Evolutionary conservation across 2,113 vertebrate species (phyloP), one percentile per base, ranked within the genome.

Genomic region (Onychostruthus taczanowskii): DNA sequence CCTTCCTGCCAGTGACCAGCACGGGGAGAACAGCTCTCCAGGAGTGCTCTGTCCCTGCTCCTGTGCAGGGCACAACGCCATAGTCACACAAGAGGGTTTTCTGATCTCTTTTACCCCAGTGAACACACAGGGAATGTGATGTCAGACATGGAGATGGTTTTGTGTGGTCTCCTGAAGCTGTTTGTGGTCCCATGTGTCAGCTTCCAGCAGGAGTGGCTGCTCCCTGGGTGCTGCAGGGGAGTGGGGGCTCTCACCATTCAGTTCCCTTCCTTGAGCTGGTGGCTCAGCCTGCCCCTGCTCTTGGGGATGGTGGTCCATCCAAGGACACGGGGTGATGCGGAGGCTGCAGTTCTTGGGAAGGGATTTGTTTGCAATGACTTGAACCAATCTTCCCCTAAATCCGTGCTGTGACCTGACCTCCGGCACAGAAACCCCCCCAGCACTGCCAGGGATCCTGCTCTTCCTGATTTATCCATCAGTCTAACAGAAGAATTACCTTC

Each of bases 11-110:
- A 89, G 41, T 4, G 6, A 37, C 33, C 46, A 64, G 61, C 6
- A 13, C 1, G 0, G 47, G 66, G 66, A 31, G 58, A 90, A 6
- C 55, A 55, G 33, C 80, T 94, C 6, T 0, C 55, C 5, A 2
- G 0, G 2, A 59, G 46, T 17, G 10, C 63, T 83, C 79, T 84
- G 64, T 11, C 55, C 39, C 58, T 39, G 2, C 56, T 84, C 62
- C 5, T 18, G 50, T 1, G 0, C 28, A 15, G 16, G 35, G 62
- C 46, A 69, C 61, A 69, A 16, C 0, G 1, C 44, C 64, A 30
- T 73, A 81, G 43, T 22, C 58, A 37, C 10, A 0, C 35, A 16
- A 14, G 78, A 53, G n/a, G 14, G 12, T 8, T 81, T 87, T 86
- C 61, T 88, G 52, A 49, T 47, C 35, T 73, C 33, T 18, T 74